Base-by-base conservation (phyloP, 2,113 vertebrate species). In the Paramisgurnus dabryanus region DNA sequence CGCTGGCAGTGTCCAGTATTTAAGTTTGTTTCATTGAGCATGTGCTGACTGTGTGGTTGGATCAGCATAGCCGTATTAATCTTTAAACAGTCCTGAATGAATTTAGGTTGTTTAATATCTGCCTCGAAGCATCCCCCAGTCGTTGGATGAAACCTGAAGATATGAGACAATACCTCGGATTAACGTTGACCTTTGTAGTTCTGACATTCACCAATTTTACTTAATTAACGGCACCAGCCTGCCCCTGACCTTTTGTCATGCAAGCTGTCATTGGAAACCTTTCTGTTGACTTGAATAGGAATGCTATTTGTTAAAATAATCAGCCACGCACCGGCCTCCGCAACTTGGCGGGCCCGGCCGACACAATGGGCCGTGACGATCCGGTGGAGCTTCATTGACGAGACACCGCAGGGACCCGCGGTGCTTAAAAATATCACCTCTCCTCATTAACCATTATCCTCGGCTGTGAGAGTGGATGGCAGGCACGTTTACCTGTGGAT, bases 161-260 rank as follows among this genome's bases (percentile, higher is more conserved):
- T 80, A 85, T 85, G 72, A 84, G 85, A 86, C 86, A 84, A 88
- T 87, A 88, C 85, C 82, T 72, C 86, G 91, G 91, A 93, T 94
- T 92, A 92, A 89, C 69, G 45, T 73, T 94, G 93, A 90, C 93
- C 93, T 94, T 93, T 94, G 91, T 90, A 87, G 87, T 89, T 91
- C 89, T 94, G 92, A 92, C 93, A 94, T 94, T 94, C 93, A 92
- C 88, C 90, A 91, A 89, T 92, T 93, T 89, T 91, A 91, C 89
- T 93, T 93, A 93, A 94, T 94, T 93, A 94, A 92, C 88, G 87
- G 86, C 85, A 86, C 86, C 91, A 90, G 90, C 89, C 92, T 89
- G 87, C 84, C 69, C 69, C 89, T 93, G 92, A 92, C 91, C 91
- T 93, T 93, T 93, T 87, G 89, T 91, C 90, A 91, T 86, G 87